Evolutionary conservation across 2,797 vertebrate species (phyloP).

Genomic region (Peromyscus attwateri): DNA sequence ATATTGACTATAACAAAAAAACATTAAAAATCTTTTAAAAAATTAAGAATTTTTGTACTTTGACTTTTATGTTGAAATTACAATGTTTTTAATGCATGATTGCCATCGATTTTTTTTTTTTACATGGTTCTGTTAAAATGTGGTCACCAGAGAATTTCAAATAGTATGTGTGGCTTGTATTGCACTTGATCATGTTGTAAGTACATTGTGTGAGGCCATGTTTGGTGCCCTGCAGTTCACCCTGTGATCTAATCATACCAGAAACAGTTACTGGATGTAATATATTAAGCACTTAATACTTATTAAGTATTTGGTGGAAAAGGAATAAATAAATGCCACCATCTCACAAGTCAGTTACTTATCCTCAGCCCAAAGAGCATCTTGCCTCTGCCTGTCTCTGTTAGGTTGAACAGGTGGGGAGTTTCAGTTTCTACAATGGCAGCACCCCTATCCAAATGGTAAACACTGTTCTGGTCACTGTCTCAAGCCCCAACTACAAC

Average conservation of each 20-base stretch:
- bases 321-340: constrained; percentile 25
- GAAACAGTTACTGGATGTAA: neutral
- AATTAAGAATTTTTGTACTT: neutral
- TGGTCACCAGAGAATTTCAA: neutral
- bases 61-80: constrained; percentile 40
- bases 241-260: neutral
- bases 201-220: neutral
- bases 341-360: neutral
- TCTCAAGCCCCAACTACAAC: neutral
- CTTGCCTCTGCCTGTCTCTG: neutral
- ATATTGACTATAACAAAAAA: neutral
- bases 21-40: neutral
- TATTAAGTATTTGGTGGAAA: neutral
- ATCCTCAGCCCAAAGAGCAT: neutral
- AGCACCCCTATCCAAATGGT: neutral
- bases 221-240: neutral
- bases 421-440: neutral
- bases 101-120: neutral
- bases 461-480: neutral
- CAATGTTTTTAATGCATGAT: constrained; percentile 11
- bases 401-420: neutral
- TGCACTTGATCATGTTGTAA: neutral
- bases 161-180: neutral
- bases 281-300: neutral
- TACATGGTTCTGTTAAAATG: neutral